phyloP scores from a whole-genome alignment of 2,888 invertebrate genomes.

The Pammene fasciana region DNA sequence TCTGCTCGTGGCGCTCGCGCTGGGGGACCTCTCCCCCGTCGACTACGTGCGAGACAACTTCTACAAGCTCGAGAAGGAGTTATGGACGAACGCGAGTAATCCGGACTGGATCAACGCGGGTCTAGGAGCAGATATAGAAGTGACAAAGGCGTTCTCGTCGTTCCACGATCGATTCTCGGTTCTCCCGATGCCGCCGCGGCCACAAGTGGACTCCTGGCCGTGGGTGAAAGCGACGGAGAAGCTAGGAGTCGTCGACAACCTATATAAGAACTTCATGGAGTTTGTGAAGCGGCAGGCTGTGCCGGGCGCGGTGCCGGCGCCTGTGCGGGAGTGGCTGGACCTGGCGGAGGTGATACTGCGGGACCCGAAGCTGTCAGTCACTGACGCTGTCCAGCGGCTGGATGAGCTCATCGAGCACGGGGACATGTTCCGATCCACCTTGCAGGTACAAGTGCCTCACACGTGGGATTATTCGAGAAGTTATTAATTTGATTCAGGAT shows the following conservation, averaged over 20 bases:
- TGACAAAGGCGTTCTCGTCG: conserved; percentile 83
- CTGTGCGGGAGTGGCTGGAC: conserved; percentile 80
- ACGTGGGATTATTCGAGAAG: not conserved
- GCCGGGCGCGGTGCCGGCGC: conserved; percentile 69
- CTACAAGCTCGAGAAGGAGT: conserved; percentile 81
- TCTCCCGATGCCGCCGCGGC: conserved; percentile 59
- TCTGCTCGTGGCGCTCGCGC: conserved; percentile 55
- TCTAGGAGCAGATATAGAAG: conserved; percentile 78
- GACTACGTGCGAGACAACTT: conserved; percentile 85
- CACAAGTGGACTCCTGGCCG: conserved; percentile 79
- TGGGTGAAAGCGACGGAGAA: conserved; percentile 86
- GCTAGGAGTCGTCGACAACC: conserved; percentile 84
- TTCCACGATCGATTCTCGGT: conserved; percentile 81
- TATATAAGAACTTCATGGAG: conserved; percentile 87
- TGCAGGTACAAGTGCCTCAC: conserved; percentile 82
- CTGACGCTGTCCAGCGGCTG: conserved; percentile 83
- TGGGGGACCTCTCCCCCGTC: conserved; percentile 71
- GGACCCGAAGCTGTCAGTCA: conserved; percentile 84
- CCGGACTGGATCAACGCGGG: conserved; percentile 66
- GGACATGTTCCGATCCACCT: conserved; percentile 85
- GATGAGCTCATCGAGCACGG: conserved; percentile 85
- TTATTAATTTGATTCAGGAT: not conserved
- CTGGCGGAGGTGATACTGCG: conserved; percentile 86
- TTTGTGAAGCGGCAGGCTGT: conserved; percentile 78
- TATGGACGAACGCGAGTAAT: conserved; percentile 76